Evolutionary conservation across 2,888 invertebrate genomes (phyloP), one percentile per base, ranked within the genome.

Genomic region (Nephrotoma guestfalica): DNA sequence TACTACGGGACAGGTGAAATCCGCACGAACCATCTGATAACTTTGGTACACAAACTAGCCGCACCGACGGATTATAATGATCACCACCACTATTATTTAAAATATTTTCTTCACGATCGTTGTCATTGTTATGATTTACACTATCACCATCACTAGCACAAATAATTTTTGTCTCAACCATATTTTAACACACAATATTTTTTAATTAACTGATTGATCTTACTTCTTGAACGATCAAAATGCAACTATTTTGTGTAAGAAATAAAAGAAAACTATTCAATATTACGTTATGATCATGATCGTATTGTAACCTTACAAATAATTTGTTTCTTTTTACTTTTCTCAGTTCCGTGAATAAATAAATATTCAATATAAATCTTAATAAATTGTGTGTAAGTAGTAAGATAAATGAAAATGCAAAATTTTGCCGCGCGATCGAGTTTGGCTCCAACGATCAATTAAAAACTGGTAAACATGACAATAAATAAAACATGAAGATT

Each of bases 1-100:
- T 93, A 6, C 95, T 95, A 88, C 95, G 93, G 0, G 95, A 95
- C 57, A 96, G 91, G 87, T 96, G 93, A 90, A 96, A 96, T 0
- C 96, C 96, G 83, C 94, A 93, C 2, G 93, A 93, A 87, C 93
- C 93, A 0, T 93, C 92, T 86, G 93, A 93, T 83, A 93, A 93
- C 89, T 94, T 93, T 4, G 93, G 93, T 2, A 95, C 92, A 88
- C 93, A 93, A 7, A 97, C 89, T 45, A 90, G 87, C 83, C 91
- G 90, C 30, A 91, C 90, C 4, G 89, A 88, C 7, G 90, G 90
- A 87, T 89, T 89, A 86, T 88, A 89, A 88, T 90, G 89, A 88
- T 89, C 90, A 86, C 85, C 87, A 86, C 86, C 87, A 41, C n/a
- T 84, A 41, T 5, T n/a, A 84, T 40, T 40, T 6, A 11, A 40